Conservation (phyloP, 2,797 vertebrate genomes). For the Takifugu rubripes region DNA sequence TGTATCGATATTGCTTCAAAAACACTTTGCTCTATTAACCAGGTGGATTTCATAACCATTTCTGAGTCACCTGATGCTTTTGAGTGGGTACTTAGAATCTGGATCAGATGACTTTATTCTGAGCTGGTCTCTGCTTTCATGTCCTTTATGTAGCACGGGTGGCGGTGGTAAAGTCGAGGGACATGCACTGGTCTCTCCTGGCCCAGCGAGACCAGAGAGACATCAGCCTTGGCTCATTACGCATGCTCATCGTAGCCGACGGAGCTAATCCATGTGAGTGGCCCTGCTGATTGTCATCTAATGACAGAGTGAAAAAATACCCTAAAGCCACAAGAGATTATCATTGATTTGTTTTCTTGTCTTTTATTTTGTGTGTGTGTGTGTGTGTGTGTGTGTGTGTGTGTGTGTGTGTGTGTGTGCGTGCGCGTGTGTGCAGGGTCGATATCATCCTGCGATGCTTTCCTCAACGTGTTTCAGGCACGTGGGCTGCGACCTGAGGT, state of each 20-base stretch:
- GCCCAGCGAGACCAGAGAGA: conserved; percentile 94
- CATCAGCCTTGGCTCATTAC: conserved; percentile 87
- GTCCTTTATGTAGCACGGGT: conserved; percentile 76
- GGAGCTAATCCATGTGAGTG: conserved; percentile 96
- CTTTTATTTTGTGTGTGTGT: conserved; percentile 13
- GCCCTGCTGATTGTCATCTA: conserved; percentile 12
- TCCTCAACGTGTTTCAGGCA: conserved; percentile 94
- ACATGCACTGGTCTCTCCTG: conserved; percentile 98
- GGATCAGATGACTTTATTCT: conserved; percentile 22
- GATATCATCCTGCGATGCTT: conserved; percentile 96
- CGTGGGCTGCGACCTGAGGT: conserved; percentile 92
- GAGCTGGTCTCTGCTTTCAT: conserved; percentile 20
- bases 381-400: conserved; percentile 14
- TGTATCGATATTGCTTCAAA: too few species aligned
- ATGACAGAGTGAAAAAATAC: conserved; percentile 13
- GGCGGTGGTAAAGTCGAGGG: conserved; percentile 93
- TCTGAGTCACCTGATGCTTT: conserved; percentile 40
- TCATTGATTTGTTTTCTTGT: conserved; percentile 20
- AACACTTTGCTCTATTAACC: too few species aligned
- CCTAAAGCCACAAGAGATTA: conserved; percentile 20
- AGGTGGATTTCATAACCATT: too few species aligned
- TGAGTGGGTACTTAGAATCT: background rate
- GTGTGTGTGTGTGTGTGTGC: conserved; percentile 18
- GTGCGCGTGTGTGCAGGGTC: conserved; percentile 80
- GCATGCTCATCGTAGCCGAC: conserved; percentile 93